Base-by-base conservation (phyloP, 2,888 invertebrate species). In the Cinara cedri region DNA sequence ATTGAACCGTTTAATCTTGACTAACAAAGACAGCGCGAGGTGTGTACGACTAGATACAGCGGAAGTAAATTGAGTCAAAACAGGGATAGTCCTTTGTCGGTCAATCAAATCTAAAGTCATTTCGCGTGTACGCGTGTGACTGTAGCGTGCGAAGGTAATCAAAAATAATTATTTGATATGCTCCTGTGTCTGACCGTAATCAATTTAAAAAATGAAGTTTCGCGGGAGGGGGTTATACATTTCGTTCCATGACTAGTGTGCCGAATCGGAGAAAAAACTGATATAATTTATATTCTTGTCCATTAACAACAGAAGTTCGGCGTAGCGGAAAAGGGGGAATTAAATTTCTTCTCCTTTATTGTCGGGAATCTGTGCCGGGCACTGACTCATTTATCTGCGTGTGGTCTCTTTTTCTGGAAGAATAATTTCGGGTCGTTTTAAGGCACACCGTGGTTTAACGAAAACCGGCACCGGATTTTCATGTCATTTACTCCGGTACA, bases 351-450 rank as follows among this genome's bases (percentile, higher is more conserved):
- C 42, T 51, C 49, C 42, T 78, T 70, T 70, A 70, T 70, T 51
- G 34, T 62, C 68, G 57, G 51, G 60, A 78, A 78, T 78, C 78
- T 78, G 78, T 70, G 49, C 49, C 49, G 42, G 78, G 78, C 78
- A 70, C 68, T 16, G 49, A 68, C 49, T 78, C 78, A 70, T 70
- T 78, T 78, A 70, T 78, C 51, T 78, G 68, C 62, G 49, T 60
- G 68, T 60, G 78, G 70, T 68, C 62, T 78, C 60, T 70, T 78
- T 78, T 78, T 78, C 78, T 78, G 78, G 78, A 78, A 78, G 78
- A 78, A 78, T 78, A 78, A 78, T 70, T 78, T 51, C 68, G 49
- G 68, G 68, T 76, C 76, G 46, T 76, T 68, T 76, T 57, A 46
- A 16, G 46, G 66, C 66, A 46, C 68, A 46, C 68, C 57, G 57